A percentile compares a stretch with the other conserved stretches of the same genome.
phyloP scores from a whole-genome alignment of 1,140 invertebrate genomes.

The Aphelinus atriplicis region DNA sequence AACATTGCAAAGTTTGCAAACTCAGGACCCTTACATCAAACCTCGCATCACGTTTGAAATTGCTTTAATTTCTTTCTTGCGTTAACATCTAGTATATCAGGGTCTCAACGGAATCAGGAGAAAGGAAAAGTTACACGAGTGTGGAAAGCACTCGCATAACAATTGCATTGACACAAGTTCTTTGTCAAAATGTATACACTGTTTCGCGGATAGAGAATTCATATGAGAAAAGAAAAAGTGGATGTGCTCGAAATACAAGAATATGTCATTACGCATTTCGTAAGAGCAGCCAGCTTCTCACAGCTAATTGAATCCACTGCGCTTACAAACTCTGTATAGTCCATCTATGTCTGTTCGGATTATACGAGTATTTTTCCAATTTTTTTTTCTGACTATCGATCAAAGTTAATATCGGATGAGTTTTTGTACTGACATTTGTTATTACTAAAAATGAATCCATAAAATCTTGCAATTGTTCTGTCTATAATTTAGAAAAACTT shows the following conservation, averaged over 20 bases:
- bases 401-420: no score
- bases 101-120: not conserved
- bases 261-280: conserved; percentile 20
- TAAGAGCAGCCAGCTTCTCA: not conserved
- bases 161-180: conserved; percentile 1
- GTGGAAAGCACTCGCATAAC: not conserved
- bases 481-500: conserved; percentile 12
- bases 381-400: no score
- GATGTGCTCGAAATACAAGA: conserved; percentile 7
- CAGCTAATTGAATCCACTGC: conserved; percentile 13
- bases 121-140: conserved; percentile 11
- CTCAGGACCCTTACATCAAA: no score
- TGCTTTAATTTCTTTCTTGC: no score
- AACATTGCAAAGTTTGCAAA: no score
- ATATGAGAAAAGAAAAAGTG: conserved; percentile 5
- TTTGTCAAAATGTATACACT: conserved; percentile 2
- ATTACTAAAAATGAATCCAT: conserved; percentile 23
- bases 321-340: no score
- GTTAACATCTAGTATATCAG: no score
- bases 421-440: no score
- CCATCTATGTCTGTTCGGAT: no score
- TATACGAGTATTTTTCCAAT: no score
- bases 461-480: conserved; percentile 32
- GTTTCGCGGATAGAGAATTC: conserved; percentile 1
- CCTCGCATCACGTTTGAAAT: no score